Conservation (phyloP, 2,113 vertebrate species). For the Sardina pilchardus region DNA sequence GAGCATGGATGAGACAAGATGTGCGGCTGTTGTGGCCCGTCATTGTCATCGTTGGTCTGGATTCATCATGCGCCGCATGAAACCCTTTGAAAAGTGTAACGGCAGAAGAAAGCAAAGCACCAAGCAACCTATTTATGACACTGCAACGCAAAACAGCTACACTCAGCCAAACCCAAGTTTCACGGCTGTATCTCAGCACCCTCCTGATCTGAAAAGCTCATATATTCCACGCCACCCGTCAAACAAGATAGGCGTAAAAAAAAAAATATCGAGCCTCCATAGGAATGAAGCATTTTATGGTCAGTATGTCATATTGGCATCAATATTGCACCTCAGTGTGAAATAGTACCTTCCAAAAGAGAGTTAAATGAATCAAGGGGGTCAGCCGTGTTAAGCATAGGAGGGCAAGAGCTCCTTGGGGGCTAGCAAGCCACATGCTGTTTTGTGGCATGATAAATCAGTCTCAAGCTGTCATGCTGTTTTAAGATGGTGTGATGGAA, state of each 20-base stretch:
- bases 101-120: not conserved
- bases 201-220: not conserved
- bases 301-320: slow-evolving; percentile 3
- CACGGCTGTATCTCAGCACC: not conserved
- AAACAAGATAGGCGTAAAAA: not conserved
- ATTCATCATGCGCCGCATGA: not conserved
- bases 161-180: not conserved
- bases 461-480: slow-evolving; percentile 5
- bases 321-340: not conserved
- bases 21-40: not conserved
- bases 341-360: slow-evolving; percentile 3
- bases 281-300: not conserved
- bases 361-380: not conserved
- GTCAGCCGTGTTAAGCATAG: not conserved
- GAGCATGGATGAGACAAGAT: not conserved
- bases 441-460: not conserved
- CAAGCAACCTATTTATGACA: not conserved
- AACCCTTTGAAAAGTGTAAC: not conserved
- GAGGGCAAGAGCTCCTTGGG: not conserved
- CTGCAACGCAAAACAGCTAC: not conserved
- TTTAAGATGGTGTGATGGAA: not conserved
- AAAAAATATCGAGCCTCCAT: not conserved
- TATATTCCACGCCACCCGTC: not conserved
- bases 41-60: not conserved
- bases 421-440: not conserved